A percentile compares a stretch with the other conserved stretches of the same genome.
phyloP scores from a whole-genome alignment of 1,140 invertebrate genomes.

The Pectinophora gossypiella region DNA sequence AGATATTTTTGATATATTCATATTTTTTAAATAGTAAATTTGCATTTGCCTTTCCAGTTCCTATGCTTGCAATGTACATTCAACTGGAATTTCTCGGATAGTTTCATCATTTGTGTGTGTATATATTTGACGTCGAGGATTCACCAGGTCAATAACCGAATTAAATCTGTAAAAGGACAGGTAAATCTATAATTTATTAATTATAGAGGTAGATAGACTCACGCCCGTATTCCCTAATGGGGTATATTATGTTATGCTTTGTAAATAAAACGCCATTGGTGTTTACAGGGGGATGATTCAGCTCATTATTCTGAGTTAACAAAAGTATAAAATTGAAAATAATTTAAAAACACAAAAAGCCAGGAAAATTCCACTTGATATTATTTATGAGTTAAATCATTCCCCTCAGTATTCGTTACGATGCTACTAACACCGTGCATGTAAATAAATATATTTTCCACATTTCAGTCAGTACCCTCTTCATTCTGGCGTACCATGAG shows the following conservation, averaged over 20 bases:
- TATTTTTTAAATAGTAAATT: too few species aligned
- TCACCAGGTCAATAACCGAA: constrained; percentile 16
- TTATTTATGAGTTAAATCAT: not conserved
- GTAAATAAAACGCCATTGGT: not conserved
- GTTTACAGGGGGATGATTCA: too few species aligned
- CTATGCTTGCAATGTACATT: constrained; percentile 22
- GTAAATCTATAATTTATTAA: constrained; percentile 7
- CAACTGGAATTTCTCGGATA: constrained; percentile 25
- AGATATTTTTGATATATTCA: too few species aligned
- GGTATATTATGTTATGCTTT: not conserved
- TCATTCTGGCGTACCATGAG: not conserved
- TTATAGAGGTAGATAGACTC: not conserved
- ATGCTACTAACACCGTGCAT: not conserved
- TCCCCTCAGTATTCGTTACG: too few species aligned
- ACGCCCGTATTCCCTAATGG: not conserved
- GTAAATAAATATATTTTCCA: not conserved
- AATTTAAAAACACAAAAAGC: too few species aligned
- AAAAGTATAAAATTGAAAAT: too few species aligned
- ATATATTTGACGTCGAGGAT: constrained; percentile 24
- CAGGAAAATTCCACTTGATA: not conserved
- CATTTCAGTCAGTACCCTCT: not conserved
- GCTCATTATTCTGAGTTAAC: too few species aligned
- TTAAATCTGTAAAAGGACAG: constrained; percentile 11
- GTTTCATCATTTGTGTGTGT: constrained; percentile 22
- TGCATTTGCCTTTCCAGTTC: too few species aligned